Conservation (phyloP, 2,797 vertebrate species). For the Amblyraja radiata region DNA sequence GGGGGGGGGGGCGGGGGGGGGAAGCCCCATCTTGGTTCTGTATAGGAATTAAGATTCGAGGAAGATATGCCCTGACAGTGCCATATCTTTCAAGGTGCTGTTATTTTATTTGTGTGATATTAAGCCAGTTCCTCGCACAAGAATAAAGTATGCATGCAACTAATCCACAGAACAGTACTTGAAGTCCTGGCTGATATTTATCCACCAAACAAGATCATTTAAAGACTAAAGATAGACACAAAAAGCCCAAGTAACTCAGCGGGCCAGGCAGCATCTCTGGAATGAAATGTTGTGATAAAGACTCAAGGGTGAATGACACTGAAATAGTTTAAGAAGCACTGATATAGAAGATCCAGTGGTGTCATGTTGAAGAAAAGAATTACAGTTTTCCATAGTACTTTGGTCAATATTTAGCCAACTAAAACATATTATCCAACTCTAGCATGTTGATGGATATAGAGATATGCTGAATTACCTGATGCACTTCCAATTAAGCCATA, state of each 20-base stretch:
- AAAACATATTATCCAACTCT: not conserved
- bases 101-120: not conserved
- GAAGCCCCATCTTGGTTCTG: not conserved
- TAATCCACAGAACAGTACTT: no score
- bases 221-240: not conserved
- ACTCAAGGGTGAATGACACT: no score
- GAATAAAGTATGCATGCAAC: no score
- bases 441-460: not conserved
- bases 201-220: not conserved
- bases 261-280: no score
- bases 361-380: not conserved
- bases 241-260: no score
- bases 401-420: not conserved
- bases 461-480: not conserved
- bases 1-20: no score
- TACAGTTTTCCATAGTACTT: not conserved
- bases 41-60: no score
- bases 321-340: no score
- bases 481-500: not conserved
- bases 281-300: no score
- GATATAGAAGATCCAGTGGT: no score
- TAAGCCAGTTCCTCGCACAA: no score
- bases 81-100: not conserved
- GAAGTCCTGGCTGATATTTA: not conserved
- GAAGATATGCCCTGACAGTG: not conserved